phyloP scores from a whole-genome alignment of 35 echinoderm and acorn worm species.

The Stichopus chloronotus region DNA sequence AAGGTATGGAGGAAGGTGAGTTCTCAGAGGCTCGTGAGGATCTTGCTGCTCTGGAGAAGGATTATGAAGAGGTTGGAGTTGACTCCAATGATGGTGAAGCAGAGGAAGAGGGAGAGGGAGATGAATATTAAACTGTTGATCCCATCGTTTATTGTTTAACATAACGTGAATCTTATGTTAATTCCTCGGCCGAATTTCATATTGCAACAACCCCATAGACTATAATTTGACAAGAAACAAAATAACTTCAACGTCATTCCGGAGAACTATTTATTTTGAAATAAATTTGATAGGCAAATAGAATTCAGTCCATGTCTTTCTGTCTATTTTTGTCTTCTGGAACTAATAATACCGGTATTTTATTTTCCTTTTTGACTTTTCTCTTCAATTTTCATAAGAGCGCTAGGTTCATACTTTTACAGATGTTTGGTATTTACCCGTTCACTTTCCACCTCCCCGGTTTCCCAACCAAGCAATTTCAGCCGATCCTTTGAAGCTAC shows the following conservation, averaged over 20 bases:
- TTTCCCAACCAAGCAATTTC: no score
- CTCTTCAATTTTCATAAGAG: no score
- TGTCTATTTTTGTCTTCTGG: no score
- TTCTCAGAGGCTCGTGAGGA: conserved; percentile 78
- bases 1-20: conserved; percentile 70
- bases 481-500: no score
- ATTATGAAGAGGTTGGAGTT: conserved; percentile 76
- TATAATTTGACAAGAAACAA: background rate
- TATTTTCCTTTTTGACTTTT: no score
- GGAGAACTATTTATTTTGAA: background rate
- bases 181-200: background rate
- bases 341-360: no score
- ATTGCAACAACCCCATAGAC: background rate
- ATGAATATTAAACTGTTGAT: conserved; percentile 18
- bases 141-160: background rate
- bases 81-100: conserved; percentile 56
- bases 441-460: no score
- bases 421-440: no score
- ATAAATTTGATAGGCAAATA: no score
- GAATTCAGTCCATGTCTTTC: no score
- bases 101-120: background rate
- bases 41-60: conserved; percentile 73
- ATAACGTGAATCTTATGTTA: no score
- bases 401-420: no score
- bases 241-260: background rate